phyloP scores from a whole-genome alignment of 2,113 vertebrate species.

The Coregonus clupeaformis region DNA sequence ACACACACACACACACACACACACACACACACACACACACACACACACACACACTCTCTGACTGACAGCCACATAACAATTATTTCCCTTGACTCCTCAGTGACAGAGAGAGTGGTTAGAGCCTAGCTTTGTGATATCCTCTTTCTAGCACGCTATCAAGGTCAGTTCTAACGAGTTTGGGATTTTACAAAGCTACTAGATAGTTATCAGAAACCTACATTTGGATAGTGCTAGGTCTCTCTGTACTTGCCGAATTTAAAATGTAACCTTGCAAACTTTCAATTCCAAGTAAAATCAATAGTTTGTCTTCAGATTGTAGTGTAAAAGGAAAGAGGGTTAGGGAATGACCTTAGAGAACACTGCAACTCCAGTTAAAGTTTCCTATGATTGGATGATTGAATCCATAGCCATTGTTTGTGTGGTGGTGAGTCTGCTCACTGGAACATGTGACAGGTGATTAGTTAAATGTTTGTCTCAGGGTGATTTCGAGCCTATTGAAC shows the following conservation, averaged over 20 bases:
- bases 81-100: not conserved
- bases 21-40: not conserved
- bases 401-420: not conserved
- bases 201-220: not conserved
- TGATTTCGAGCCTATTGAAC: constrained; percentile 14
- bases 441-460: constrained; percentile 22
- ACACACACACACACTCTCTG: not conserved
- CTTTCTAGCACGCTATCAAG: not conserved
- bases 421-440: not conserved
- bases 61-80: not conserved
- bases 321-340: not conserved
- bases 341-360: not conserved
- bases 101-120: not conserved
- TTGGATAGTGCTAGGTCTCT: not conserved
- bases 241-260: not conserved
- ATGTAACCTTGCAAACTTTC: not conserved
- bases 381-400: not conserved
- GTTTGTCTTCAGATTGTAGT: not conserved
- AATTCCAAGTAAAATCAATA: not conserved
- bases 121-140: too few species aligned
- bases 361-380: not conserved
- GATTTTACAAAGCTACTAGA: not conserved
- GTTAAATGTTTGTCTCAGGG: constrained; percentile 20
- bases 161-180: not conserved
- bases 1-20: not conserved